Evolutionary conservation across 1,140 invertebrate genomes (phyloP).

Genomic region (Ceratina australensis): DNA sequence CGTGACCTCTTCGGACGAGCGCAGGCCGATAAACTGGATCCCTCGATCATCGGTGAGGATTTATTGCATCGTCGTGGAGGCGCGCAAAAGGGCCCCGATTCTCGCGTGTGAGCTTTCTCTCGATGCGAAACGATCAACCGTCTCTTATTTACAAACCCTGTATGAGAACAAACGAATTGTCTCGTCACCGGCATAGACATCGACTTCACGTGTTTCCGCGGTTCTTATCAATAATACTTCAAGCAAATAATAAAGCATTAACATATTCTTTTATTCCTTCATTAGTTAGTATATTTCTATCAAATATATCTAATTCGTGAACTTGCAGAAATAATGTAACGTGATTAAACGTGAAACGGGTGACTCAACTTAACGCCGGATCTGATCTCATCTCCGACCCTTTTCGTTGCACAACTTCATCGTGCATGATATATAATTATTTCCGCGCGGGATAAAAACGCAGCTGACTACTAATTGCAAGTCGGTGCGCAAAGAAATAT

Average conservation of each 20-base stretch:
- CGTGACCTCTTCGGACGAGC: slow-evolving; percentile 37
- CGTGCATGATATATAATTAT: not conserved
- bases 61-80: slow-evolving; percentile 52
- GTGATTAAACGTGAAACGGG: no score
- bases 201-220: not conserved
- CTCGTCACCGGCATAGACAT: not conserved
- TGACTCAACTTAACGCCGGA: not conserved
- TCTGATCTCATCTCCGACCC: not conserved
- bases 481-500: not conserved
- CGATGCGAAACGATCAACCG: slow-evolving; percentile 5
- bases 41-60: slow-evolving; percentile 51
- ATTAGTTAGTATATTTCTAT: no score
- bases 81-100: slow-evolving; percentile 37
- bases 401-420: not conserved
- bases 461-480: not conserved
- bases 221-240: not conserved
- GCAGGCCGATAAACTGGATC: slow-evolving; percentile 52
- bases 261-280: no score
- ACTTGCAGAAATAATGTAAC: no score
- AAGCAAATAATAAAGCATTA: not conserved
- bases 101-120: slow-evolving; percentile 36
- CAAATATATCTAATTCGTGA: no score
- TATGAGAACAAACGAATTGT: slow-evolving; percentile 7
- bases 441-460: not conserved
- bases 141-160: slow-evolving; percentile 13